Conservation (phyloP, 2,888 invertebrate genomes). For the Callimorpha dominula region DNA sequence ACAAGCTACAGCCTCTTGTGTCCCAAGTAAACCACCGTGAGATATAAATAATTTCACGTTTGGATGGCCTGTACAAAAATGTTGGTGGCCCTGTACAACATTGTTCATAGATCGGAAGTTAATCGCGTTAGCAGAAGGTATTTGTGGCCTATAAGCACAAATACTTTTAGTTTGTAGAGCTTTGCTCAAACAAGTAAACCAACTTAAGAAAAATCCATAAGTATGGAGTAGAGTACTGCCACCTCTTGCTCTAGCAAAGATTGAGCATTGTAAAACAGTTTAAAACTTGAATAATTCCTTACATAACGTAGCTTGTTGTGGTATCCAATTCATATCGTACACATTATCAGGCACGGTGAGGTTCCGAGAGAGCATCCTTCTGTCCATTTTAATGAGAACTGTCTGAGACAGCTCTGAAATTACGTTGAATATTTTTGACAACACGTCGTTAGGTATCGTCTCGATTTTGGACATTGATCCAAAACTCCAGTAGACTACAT, state of each 20-base stretch:
- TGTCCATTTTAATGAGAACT: conserved; percentile 85
- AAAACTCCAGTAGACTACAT: conserved; percentile 87
- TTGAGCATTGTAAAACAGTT: background rate
- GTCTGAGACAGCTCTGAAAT: conserved; percentile 83
- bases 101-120: too few relatives aligned
- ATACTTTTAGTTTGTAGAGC: too few relatives aligned
- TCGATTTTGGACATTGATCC: conserved; percentile 87
- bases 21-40: conserved; percentile 88
- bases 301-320: conserved; percentile 85
- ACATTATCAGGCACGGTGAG: conserved; percentile 82
- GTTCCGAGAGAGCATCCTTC: conserved; percentile 76
- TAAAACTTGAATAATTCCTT: conserved; percentile 52
- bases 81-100: background rate
- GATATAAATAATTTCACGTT: conserved; percentile 87
- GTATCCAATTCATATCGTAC: conserved; percentile 84
- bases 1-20: conserved; percentile 87
- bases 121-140: too few relatives aligned
- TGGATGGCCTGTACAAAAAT: conserved; percentile 76
- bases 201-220: too few relatives aligned
- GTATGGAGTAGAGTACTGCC: too few relatives aligned
- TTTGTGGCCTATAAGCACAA: too few relatives aligned
- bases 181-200: too few relatives aligned
- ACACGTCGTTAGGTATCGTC: conserved; percentile 79
- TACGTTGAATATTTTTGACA: conserved; percentile 80
- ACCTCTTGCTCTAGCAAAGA: background rate